These are phyloP conservation scores for Danio aesculapii DNA, from an alignment of 2,797 vertebrate species.

Conservation along the genomic window DNA sequence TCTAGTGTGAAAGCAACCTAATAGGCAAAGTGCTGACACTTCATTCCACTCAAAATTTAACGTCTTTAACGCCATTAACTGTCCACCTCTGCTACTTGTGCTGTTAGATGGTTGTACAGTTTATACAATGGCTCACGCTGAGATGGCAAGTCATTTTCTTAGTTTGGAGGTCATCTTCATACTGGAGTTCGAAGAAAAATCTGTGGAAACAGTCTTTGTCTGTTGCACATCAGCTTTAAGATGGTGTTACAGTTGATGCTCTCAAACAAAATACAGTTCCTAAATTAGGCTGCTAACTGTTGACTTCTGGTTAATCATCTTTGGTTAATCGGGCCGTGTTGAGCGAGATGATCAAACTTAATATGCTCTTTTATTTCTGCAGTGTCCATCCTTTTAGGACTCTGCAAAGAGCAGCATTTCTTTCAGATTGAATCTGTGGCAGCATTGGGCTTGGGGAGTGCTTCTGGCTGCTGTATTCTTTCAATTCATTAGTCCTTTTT, in stretches of 20 bases:
- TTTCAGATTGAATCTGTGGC: not conserved
- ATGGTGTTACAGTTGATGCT: not conserved
- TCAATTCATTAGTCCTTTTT: not conserved
- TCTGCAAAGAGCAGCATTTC: not conserved
- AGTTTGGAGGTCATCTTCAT: not conserved
- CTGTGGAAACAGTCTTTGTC: not conserved
- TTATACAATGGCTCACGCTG: not conserved
- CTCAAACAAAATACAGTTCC: not conserved
- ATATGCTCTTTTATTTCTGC: not conserved
- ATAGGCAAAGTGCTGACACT: not conserved
- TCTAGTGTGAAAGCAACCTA: too few species aligned
- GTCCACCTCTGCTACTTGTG: not conserved
- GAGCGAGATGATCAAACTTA: slow-evolving; percentile 22
- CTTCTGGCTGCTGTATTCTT: not conserved
- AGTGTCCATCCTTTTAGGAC: not conserved
- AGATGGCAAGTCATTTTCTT: not conserved
- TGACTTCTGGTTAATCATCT: not conserved
- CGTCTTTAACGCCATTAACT: not conserved
- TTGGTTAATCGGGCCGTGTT: not conserved
- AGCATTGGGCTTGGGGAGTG: not conserved
- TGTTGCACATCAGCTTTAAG: slow-evolving; percentile 8
- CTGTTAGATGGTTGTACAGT: not conserved
- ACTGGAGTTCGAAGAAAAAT: not conserved
- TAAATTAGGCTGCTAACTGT: slow-evolving; percentile 25
- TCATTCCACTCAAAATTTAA: not conserved